Percentiles rank a stretch among this genome's conserved stretches.
Evolutionary conservation across 2,113 vertebrate genomes (phyloP).

Genomic region (Pluvianellus socialis): DNA sequence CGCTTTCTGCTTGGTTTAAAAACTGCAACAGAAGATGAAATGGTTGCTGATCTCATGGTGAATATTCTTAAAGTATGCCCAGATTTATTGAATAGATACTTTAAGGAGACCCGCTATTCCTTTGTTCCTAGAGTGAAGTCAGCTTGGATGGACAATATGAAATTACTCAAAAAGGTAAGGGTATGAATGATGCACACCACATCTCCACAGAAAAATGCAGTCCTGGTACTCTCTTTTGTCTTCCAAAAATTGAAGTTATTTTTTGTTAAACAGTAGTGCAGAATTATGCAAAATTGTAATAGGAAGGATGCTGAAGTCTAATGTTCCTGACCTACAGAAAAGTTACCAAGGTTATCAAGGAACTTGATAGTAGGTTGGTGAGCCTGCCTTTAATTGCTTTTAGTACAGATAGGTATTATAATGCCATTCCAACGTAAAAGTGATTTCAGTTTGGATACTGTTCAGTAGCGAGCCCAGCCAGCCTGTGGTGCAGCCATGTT

Average conservation of each 20-base stretch:
- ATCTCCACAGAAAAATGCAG: not conserved
- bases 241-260: not conserved
- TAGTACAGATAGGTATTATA: not conserved
- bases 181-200: not conserved
- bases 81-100: constrained; percentile 87
- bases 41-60: constrained; percentile 87
- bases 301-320: not conserved
- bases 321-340: not conserved
- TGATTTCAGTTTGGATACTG: not conserved
- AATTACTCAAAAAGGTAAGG: constrained; percentile 87
- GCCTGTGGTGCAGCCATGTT: not conserved
- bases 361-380: not conserved
- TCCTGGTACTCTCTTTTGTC: not conserved
- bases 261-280: not conserved
- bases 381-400: not conserved
- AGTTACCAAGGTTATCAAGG: not conserved
- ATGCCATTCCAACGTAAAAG: not conserved
- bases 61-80: constrained; percentile 85
- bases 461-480: not conserved
- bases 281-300: not conserved
- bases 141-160: constrained; percentile 89
- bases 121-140: constrained; percentile 85
- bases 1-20: constrained; percentile 90
- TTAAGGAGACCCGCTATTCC: constrained; percentile 87
- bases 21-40: constrained; percentile 84